Evolutionary conservation across 1,140 invertebrate species (phyloP), one percentile per base, ranked within the genome.

Genomic region (Lepidurus arcticus): DNA sequence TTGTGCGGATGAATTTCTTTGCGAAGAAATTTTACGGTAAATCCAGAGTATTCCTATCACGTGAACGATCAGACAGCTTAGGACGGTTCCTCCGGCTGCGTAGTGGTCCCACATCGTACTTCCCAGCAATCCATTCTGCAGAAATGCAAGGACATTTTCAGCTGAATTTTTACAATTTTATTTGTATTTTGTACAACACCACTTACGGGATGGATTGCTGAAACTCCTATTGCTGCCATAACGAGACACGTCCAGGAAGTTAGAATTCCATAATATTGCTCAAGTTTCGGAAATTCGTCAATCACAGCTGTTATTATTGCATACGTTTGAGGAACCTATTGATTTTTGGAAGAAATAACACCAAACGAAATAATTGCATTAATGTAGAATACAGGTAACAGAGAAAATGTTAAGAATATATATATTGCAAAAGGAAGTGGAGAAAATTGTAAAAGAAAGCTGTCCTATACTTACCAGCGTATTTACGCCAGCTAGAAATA

Each of bases 31-130:
- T 11, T 78, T 47, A 78, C 78, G 65, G 21, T 78, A 78, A 24
- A 75, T 43, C 78, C 78, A 78, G 6, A 74, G 7, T 26, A 73
- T 75, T 42, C 78, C 78, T 4, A 78, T 26, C n/a, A 78, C n/a
- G 53, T 78, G 74, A 13, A 78, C 34, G 44, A 78, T 78, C 44
- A 78, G 47, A 74, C 78, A 78, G 24, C 34, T 78, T n/a, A 78
- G 73, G 34, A 75, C 78, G 43, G 73, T 44, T 42, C 78, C 73
- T 16, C 78, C 78, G n/a, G 78, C 78, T 16, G 73, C 78, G 74
- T 74, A 78, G 53, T 78, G 78, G 44, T 78, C 78, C 78, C 78
- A 78, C 78, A 78, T 78, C 73, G 34, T 75, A 26, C 47, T 43
- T 13, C 74, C 73, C 75, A 75, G 42, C 13, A 44, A 34, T 24